Conservation (phyloP, 2,797 vertebrate species). For the Petrocephalus sullivani region DNA sequence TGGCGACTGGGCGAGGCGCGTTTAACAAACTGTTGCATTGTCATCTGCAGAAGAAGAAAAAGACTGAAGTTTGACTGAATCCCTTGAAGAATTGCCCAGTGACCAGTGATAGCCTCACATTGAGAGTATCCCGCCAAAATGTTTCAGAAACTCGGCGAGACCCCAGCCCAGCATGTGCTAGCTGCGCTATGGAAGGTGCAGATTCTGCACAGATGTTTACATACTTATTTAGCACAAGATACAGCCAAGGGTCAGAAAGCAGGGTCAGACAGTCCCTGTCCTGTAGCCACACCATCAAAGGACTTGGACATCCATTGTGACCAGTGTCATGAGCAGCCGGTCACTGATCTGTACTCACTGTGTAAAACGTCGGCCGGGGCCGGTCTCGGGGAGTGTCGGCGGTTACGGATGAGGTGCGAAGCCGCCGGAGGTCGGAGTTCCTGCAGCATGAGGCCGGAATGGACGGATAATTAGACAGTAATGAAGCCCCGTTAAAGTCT, state of each 20-base stretch:
- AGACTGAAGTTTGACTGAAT: background rate
- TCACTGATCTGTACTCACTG: background rate
- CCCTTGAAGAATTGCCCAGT: background rate
- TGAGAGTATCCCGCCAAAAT: background rate
- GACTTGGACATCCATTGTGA: background rate
- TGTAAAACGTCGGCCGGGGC: background rate
- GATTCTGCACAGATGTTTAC: background rate
- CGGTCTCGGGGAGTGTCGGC: background rate
- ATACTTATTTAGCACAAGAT: background rate
- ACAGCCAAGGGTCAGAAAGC: background rate
- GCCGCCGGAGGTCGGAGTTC: background rate
- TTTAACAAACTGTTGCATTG: background rate
- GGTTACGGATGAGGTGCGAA: background rate
- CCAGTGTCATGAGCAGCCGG: background rate
- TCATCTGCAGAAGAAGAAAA: background rate
- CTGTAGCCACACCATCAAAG: background rate
- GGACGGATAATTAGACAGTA: constrained; percentile 7
- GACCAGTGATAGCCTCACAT: background rate
- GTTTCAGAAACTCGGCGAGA: background rate
- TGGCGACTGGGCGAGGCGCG: background rate
- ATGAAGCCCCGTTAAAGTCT: constrained; percentile 10
- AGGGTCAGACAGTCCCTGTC: background rate
- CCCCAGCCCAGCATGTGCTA: background rate
- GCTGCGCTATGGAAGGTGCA: background rate
- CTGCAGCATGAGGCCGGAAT: background rate